Percentiles rank a stretch among this genome's conserved stretches.
phyloP scores from a whole-genome alignment of 2,888 invertebrate genomes.

The Eristalinus aeneus region DNA sequence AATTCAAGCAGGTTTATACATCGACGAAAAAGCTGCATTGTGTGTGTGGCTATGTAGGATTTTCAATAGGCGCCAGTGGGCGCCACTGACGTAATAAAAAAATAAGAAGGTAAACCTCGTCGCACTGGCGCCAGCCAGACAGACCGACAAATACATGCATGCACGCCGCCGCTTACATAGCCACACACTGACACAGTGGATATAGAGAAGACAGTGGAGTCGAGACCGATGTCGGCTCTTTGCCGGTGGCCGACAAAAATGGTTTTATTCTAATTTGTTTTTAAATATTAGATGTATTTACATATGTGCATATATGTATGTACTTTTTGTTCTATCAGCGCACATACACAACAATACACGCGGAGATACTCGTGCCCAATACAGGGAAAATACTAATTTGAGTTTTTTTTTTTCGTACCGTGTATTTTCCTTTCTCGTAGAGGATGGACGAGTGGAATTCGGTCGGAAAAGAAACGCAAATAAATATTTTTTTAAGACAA shows the following conservation, averaged over 20 bases:
- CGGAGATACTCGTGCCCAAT: background rate
- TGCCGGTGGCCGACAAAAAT: conserved; percentile 73
- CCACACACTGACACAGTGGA: conserved; percentile 33
- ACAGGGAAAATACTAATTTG: conserved; percentile 37
- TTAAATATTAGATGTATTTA: background rate
- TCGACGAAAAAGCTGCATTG: conserved; percentile 13
- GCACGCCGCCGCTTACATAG: background rate
- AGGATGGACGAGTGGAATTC: conserved; percentile 11
- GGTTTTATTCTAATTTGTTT: conserved; percentile 32
- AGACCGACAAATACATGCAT: conserved; percentile 75
- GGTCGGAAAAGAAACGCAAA: conserved; percentile 20
- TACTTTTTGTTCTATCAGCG: conserved; percentile 6
- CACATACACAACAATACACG: background rate
- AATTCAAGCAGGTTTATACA: conserved; percentile 50
- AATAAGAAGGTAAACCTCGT: conserved; percentile 79
- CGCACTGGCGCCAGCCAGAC: conserved; percentile 80
- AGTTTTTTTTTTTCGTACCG: conserved; percentile 22
- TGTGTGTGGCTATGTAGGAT: conserved; percentile 36
- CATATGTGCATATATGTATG: conserved; percentile 5
- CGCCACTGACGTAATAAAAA: conserved; percentile 81
- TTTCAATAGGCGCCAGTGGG: conserved; percentile 78
- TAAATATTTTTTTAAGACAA: background rate
- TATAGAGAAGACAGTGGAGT: conserved; percentile 46
- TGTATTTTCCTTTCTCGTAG: conserved; percentile 19
- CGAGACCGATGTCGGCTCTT: conserved; percentile 65